Evolutionary conservation across 2,888 invertebrate genomes (phyloP).

Genomic region (Polylopha cassiicola): DNA sequence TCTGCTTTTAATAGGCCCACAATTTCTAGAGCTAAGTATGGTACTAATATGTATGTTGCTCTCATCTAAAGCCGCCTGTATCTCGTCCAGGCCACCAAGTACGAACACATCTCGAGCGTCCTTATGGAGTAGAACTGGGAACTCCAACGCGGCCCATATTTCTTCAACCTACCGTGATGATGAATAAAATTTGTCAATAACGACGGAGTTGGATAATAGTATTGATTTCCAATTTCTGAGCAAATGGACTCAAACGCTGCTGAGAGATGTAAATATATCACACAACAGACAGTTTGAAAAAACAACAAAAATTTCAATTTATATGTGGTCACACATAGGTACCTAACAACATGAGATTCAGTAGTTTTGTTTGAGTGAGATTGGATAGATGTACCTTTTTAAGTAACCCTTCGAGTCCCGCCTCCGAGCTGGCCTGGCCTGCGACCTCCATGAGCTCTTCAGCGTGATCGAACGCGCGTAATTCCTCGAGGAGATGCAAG

Average conservation of each 20-base stretch:
- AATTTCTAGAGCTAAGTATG: constrained; percentile 90
- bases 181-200: too few species aligned
- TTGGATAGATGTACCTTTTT: constrained; percentile 79
- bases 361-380: too few species aligned
- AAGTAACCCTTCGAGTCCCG: constrained; percentile 86
- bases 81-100: constrained; percentile 89
- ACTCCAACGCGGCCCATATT: constrained; percentile 88
- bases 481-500: constrained; percentile 81
- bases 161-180: constrained; percentile 81
- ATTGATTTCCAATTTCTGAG: too few species aligned
- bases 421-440: constrained; percentile 92
- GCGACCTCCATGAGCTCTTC: constrained; percentile 90
- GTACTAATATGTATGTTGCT: constrained; percentile 91
- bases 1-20: constrained; percentile 87
- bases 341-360: too few species aligned
- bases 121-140: constrained; percentile 86
- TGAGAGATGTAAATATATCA: too few species aligned
- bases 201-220: too few species aligned
- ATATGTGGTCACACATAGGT: too few species aligned
- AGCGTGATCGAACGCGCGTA: constrained; percentile 85
- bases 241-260: too few species aligned
- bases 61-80: constrained; percentile 89
- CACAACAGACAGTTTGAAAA: too few species aligned
- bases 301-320: too few species aligned
- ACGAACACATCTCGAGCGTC: constrained; percentile 90